Base-by-base conservation (phyloP, 2,888 invertebrate species). In the Patella ulyssiponensis region DNA sequence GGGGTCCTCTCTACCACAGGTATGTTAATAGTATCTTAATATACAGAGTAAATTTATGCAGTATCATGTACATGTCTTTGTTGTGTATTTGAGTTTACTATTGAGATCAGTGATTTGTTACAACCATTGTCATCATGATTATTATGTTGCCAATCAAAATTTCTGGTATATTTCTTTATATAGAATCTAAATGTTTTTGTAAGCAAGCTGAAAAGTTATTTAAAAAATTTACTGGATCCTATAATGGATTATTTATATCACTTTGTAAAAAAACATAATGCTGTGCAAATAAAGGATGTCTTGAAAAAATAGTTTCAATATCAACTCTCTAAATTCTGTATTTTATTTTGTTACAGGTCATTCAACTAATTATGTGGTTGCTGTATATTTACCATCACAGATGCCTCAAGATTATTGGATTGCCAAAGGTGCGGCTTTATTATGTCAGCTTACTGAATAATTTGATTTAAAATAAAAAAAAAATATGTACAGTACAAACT, bases 381-480 rank as follows among this genome's bases (percentile, higher is more conserved):
- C 90, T n/a, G 88, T 90, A 9, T 87, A 90, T 77, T 85, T 91
- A 73, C 91, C 89, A 92, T 95, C 85, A 0, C 89, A 92, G 23
- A 92, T 94, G 82, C 91, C 93, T 0, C 94, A 95, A 71, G 94
- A 95, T 83, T 96, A 95, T 91, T 97, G 97, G 97, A 96, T 97
- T 85, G 94, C 96, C 71, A 95, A 96, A 86, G 97, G 96, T 80
- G 96, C 97, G 1, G 97, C 97, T 0, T 93, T 97, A 3, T 94
- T 98, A 23, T 96, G 96, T 7, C 96, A 96, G 91, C 94, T 96
- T 52, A 94, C 95, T 11, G 95, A 97, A 74, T 92, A 85, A 85
- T 76, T 23, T 23, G 64, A 9, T 44, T 44, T 9, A 44, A 44
- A 44, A 70, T 70, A 51, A 73, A 56, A 74, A 23, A 33, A 58